A percentile compares a stretch with the other conserved stretches of the same genome.
phyloP scores from a whole-genome alignment of 2,797 vertebrate genomes.

The Pelodytes ibericus region DNA sequence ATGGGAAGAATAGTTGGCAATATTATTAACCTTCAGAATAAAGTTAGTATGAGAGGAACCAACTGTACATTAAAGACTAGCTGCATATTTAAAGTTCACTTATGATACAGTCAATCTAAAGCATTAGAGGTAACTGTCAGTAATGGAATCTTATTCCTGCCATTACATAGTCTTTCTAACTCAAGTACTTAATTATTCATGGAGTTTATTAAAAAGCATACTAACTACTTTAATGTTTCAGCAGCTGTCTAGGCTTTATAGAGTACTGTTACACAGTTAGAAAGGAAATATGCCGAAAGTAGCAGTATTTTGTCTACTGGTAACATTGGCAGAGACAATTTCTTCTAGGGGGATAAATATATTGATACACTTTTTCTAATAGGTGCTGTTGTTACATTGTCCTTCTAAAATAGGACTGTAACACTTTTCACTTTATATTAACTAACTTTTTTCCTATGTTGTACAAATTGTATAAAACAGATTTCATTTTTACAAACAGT shows the following conservation, averaged over 20 bases:
- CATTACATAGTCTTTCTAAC: conserved; percentile 22
- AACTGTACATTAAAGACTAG: conserved; percentile 10
- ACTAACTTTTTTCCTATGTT: no score
- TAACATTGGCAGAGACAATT: not conserved
- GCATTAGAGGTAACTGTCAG: conserved; percentile 39
- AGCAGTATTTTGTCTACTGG: not conserved
- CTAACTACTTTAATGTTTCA: conserved; percentile 41
- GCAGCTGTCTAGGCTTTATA: conserved; percentile 18
- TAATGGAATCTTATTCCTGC: conserved; percentile 40
- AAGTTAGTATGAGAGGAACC: conserved; percentile 17
- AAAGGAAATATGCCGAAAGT: conserved; percentile 19
- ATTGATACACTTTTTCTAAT: conserved; percentile 25
- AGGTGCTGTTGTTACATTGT: no score
- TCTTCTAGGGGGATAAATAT: conserved; percentile 17
- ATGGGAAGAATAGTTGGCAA: conserved; percentile 12
- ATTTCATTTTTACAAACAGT: no score
- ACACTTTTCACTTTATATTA: no score
- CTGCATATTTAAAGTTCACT: conserved; percentile 34
- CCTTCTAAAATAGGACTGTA: no score
- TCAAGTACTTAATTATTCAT: conserved; percentile 39
- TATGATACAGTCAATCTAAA: conserved; percentile 36
- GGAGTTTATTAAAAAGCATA: conserved; percentile 45
- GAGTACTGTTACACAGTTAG: conserved; percentile 10
- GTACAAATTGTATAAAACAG: no score
- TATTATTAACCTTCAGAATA: conserved; percentile 33